A percentile compares a stretch with the other conserved stretches of the same genome.
Evolutionary conservation across 2,113 vertebrate species (phyloP).

Genomic region (Accipiter cooperii): DNA sequence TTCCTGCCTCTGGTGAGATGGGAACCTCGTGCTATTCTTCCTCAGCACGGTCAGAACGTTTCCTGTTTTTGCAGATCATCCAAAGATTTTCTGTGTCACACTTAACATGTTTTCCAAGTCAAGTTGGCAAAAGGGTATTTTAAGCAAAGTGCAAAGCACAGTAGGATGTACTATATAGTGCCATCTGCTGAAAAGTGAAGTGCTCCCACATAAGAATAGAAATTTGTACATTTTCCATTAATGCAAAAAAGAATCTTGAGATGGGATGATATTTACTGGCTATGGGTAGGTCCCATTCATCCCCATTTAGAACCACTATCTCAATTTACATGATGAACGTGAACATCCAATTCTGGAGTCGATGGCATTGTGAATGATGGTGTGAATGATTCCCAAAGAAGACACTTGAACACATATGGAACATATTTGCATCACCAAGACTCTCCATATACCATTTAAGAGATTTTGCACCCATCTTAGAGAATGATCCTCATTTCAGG

Average conservation of each 20-base stretch:
- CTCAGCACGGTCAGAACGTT: conserved; percentile 18
- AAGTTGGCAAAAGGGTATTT: conserved; percentile 56
- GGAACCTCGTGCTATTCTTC: background rate
- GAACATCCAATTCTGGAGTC: background rate
- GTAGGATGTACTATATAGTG: conserved; percentile 55
- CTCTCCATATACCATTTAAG: background rate
- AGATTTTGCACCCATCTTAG: background rate
- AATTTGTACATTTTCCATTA: conserved; percentile 33
- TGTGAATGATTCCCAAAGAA: conserved; percentile 26
- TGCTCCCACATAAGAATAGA: conserved; percentile 49
- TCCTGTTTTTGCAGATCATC: conserved; percentile 53
- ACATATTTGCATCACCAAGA: background rate
- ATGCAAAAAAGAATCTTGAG: background rate
- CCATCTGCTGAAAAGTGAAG: conserved; percentile 61
- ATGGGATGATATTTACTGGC: background rate
- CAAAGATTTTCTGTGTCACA: conserved; percentile 51
- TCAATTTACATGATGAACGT: background rate
- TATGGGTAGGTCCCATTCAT: background rate
- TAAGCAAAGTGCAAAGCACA: conserved; percentile 59
- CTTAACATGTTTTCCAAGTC: conserved; percentile 55
- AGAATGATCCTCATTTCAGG: background rate
- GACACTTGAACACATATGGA: background rate
- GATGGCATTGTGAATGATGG: background rate
- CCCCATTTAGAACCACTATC: conserved; percentile 20
- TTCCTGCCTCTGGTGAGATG: background rate